Evolutionary conservation across 2,113 vertebrate species (phyloP).

Genomic region (Microcebus griseorufus): DNA sequence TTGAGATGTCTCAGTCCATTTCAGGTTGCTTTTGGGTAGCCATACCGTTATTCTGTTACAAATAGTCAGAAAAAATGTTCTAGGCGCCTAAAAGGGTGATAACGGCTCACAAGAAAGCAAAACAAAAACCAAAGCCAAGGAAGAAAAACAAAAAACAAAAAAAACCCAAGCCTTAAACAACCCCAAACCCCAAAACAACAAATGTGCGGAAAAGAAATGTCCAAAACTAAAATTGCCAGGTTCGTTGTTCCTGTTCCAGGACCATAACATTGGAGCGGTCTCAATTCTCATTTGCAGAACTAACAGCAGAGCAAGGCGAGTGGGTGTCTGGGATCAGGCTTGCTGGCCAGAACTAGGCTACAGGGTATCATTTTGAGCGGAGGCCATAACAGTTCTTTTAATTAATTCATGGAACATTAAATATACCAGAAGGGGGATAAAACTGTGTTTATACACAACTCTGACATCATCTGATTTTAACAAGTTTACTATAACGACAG

Average conservation of each 20-base stretch:
- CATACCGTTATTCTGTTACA: conserved; percentile 51
- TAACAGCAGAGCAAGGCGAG: not conserved
- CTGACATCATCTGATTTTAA: conserved; percentile 83
- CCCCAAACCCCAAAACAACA: conserved; percentile 47
- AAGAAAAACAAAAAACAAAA: not conserved
- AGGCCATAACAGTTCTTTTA: conserved; percentile 40
- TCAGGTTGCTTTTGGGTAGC: conserved; percentile 57
- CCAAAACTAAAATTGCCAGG: conserved; percentile 46
- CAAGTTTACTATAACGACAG: conserved; percentile 85
- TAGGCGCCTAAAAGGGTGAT: conserved; percentile 59
- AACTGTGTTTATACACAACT: conserved; percentile 84
- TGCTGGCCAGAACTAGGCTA: not conserved
- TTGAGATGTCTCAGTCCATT: conserved; percentile 55
- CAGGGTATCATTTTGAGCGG: not conserved
- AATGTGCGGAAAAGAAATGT: conserved; percentile 74
- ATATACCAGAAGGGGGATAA: conserved; percentile 40
- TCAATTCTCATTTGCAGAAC: conserved; percentile 1
- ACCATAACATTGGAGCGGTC: not conserved
- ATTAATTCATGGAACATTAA: conserved; percentile 64
- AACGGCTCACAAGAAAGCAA: conserved; percentile 70
- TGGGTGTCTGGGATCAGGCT: not conserved
- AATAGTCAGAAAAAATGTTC: conserved; percentile 68
- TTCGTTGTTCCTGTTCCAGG: conserved; percentile 48
- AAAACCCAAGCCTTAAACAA: conserved; percentile 1
- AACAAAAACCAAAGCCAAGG: conserved; percentile 57